Evolutionary conservation across 2,113 vertebrate genomes (phyloP).

Genomic region (Ivindomyrus marchei): DNA sequence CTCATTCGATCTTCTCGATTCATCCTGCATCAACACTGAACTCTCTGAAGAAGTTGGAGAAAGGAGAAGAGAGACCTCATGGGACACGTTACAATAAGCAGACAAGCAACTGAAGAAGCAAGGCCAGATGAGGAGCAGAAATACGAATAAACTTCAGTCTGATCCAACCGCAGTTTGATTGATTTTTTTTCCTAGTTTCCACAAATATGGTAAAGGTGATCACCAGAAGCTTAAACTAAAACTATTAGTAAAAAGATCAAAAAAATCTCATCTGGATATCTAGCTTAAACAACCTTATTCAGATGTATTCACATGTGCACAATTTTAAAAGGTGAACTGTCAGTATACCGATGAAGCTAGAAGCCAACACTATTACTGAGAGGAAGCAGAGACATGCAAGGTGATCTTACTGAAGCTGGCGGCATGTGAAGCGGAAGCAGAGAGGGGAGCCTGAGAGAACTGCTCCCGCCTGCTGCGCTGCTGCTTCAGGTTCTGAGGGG

Average conservation of each 20-base stretch:
- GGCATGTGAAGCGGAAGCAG: constrained; percentile 66
- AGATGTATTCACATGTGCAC: background rate
- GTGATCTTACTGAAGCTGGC: constrained; percentile 74
- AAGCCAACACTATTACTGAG: background rate
- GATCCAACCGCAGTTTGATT: background rate
- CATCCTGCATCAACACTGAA: constrained; percentile 78
- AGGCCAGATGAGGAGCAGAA: background rate
- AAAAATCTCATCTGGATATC: background rate
- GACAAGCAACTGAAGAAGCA: background rate
- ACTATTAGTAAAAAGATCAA: background rate
- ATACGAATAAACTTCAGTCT: background rate
- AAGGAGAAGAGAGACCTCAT: constrained; percentile 44
- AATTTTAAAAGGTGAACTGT: background rate
- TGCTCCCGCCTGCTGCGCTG: constrained; percentile 84
- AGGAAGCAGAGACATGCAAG: background rate
- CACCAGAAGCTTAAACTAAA: background rate
- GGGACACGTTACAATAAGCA: background rate
- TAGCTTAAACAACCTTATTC: background rate
- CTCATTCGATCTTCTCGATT: constrained; percentile 66
- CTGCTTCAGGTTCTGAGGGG: constrained; percentile 79
- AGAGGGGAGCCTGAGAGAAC: constrained; percentile 71
- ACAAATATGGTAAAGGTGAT: background rate
- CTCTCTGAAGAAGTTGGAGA: constrained; percentile 53
- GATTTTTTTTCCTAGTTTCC: background rate
- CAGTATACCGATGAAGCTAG: background rate